These are phyloP conservation scores for Hiodon alosoides DNA, from an alignment of 2,113 vertebrate species.

Conservation along the genomic window DNA sequence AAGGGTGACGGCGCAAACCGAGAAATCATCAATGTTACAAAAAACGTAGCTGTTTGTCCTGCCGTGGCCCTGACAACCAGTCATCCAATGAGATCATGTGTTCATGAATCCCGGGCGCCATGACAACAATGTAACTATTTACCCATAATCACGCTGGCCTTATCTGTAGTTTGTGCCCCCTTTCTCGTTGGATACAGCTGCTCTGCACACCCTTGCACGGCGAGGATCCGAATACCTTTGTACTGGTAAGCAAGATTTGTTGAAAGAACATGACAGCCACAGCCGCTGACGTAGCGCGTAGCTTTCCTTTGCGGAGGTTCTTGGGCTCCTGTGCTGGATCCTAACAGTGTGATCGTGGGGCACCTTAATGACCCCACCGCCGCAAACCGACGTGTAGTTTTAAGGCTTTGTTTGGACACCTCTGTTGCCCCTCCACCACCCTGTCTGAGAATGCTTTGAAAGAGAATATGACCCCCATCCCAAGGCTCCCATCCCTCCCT, in stretches of 20 bases:
- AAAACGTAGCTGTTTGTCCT: not conserved
- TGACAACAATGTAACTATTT: slow-evolving; percentile 16
- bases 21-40: not conserved
- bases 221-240: not conserved
- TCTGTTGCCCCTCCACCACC: not conserved
- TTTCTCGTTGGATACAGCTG: not conserved
- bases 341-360: not conserved
- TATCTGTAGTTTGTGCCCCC: slow-evolving; percentile 3
- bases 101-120: not conserved
- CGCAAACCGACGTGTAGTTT: not conserved
- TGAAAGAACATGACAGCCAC: not conserved
- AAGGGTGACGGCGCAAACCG: not conserved
- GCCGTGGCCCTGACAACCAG: slow-evolving; percentile 1
- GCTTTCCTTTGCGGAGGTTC: not conserved
- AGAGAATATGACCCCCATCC: not conserved
- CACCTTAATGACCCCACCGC: not conserved
- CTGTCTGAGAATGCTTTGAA: slow-evolving; percentile 17
- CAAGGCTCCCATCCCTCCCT: not conserved
- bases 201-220: not conserved
- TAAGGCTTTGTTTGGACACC: slow-evolving; percentile 2
- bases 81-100: slow-evolving; percentile 3
- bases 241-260: not conserved
- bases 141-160: slow-evolving; percentile 11
- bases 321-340: not conserved
- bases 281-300: not conserved